Evolutionary conservation across 1,140 invertebrate species (phyloP).

Genomic region (Pseudomyrmex concolor): DNA sequence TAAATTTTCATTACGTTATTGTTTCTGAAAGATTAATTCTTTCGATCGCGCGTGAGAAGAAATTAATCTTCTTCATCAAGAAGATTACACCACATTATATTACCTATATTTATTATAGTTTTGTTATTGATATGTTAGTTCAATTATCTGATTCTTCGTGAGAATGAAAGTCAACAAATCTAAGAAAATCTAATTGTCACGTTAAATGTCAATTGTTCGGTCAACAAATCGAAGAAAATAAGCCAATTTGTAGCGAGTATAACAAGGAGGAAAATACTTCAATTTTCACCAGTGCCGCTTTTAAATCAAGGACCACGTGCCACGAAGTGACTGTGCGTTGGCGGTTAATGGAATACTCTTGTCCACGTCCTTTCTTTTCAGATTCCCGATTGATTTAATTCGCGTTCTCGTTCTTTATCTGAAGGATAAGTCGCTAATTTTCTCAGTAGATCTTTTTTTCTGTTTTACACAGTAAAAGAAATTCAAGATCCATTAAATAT

Average conservation of each 20-base stretch:
- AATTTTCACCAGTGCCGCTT: constrained; percentile 7
- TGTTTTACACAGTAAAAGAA: too few relatives aligned
- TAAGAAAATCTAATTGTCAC: too few relatives aligned
- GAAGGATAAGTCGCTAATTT: constrained; percentile 16
- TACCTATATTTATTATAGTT: too few relatives aligned
- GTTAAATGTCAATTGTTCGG: too few relatives aligned
- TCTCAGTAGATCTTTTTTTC: neutral
- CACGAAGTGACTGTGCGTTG: neutral
- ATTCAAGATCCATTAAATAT: neutral
- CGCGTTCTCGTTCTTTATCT: neutral
- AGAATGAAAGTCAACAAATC: too few relatives aligned
- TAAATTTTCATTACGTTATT: too few relatives aligned
- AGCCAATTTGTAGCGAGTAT: neutral
- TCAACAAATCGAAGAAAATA: neutral
- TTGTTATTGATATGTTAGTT: too few relatives aligned
- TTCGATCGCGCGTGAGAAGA: too few relatives aligned
- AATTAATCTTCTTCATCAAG: too few relatives aligned
- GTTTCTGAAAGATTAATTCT: too few relatives aligned
- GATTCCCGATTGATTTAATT: constrained; percentile 10
- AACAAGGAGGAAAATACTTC: constrained; percentile 10
- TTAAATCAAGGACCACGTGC: constrained; percentile 19
- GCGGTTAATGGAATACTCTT: constrained; percentile 52
- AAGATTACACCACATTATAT: too few relatives aligned
- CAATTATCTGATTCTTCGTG: too few relatives aligned
- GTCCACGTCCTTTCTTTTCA: constrained; percentile 25